These are phyloP conservation scores for Valencia hispanica DNA, from an alignment of 2,797 vertebrate species.

Conservation along the genomic window DNA sequence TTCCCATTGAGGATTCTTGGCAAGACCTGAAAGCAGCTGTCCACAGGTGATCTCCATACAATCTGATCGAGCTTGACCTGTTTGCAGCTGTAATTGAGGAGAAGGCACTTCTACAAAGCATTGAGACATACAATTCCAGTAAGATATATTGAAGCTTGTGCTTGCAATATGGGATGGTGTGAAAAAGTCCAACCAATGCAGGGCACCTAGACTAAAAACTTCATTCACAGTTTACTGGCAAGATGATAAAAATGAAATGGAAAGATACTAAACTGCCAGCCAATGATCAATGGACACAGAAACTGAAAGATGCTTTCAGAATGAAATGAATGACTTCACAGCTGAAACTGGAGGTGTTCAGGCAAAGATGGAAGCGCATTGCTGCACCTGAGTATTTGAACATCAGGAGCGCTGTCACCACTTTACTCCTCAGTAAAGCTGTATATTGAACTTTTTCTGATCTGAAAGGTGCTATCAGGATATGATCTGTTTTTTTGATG, in stretches of 20 bases:
- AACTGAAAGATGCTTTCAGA: background rate
- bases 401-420: background rate
- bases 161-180: too few relatives aligned
- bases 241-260: background rate
- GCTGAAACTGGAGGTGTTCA: background rate
- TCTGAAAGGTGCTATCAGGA: background rate
- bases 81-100: background rate
- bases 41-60: background rate
- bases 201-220: background rate
- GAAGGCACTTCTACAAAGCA: background rate
- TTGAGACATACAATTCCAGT: background rate
- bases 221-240: background rate
- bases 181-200: background rate
- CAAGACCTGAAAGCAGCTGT: background rate
- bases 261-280: background rate
- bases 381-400: background rate
- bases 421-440: background rate
- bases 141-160: background rate
- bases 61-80: background rate
- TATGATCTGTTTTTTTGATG: background rate
- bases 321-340: background rate
- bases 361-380: background rate
- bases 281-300: background rate
- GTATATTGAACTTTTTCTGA: background rate
- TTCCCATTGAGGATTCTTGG: background rate